These are phyloP conservation scores for Drosophila lacicola DNA, from an alignment of 2,888 invertebrate genomes.

Conservation along the genomic window DNA sequence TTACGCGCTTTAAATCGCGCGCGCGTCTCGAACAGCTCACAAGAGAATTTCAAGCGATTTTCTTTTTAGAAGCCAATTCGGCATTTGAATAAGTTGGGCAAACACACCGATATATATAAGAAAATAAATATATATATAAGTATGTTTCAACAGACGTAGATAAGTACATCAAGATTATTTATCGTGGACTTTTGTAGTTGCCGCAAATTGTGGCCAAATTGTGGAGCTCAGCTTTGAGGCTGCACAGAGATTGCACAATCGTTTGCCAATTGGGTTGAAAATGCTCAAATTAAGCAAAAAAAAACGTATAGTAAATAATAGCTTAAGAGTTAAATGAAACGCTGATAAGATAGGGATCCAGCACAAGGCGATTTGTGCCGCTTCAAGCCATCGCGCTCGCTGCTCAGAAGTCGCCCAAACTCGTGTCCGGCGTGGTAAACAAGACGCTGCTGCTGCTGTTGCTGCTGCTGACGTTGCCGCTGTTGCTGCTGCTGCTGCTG, in stretches of 20 bases:
- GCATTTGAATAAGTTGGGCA: conserved; percentile 14
- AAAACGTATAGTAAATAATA: no score
- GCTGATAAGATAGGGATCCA: conserved; percentile 22
- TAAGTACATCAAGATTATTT: conserved; percentile 1
- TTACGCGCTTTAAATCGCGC: neutral
- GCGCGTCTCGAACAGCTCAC: neutral
- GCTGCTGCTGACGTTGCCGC: conserved; percentile 27
- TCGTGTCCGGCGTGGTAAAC: conserved; percentile 15
- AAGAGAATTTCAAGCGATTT: neutral
- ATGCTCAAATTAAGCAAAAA: neutral
- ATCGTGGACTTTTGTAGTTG: no score
- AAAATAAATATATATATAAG: neutral
- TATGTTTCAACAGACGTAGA: neutral
- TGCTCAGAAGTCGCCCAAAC: conserved; percentile 1
- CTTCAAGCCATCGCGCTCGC: conserved; percentile 6
- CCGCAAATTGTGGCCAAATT: no score
- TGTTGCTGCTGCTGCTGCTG: conserved; percentile 23
- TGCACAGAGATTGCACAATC: conserved; percentile 5
- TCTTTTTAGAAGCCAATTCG: no score
- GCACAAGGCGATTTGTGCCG: conserved; percentile 22
- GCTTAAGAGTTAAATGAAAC: conserved; percentile 34
- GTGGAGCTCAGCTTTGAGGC: neutral
- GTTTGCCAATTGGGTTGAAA: neutral
- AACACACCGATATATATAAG: neutral
- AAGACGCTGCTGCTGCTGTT: conserved; percentile 30